Percentiles rank a stretch among this genome's conserved stretches.
Conservation (phyloP, 1,140 invertebrate species). For the Drosophila grimshawi region DNA sequence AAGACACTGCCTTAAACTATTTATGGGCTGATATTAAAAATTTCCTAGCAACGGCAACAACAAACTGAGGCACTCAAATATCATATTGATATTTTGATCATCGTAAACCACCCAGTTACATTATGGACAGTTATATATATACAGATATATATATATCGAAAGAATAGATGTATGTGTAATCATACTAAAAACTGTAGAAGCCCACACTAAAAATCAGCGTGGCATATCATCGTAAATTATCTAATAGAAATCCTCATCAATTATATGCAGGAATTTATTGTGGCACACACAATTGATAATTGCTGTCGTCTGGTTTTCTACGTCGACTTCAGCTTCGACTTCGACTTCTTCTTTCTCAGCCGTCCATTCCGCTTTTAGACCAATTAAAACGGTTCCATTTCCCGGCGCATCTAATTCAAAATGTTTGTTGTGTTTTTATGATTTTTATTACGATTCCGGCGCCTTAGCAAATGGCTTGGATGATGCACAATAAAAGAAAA, state of each 20-base stretch:
- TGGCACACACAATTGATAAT: slow-evolving; percentile 71
- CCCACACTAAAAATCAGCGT: slow-evolving; percentile 61
- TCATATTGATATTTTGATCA: slow-evolving; percentile 11
- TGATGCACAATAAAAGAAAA: slow-evolving; percentile 57
- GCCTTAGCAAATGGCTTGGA: slow-evolving; percentile 59
- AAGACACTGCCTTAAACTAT: slow-evolving; percentile 2
- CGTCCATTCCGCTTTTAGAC: slow-evolving; percentile 29
- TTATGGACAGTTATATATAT: slow-evolving; percentile 38
- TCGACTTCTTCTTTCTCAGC: slow-evolving; percentile 2
- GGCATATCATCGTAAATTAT: slow-evolving; percentile 66
- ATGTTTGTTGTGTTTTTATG: slow-evolving; percentile 54
- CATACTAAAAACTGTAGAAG: slow-evolving; percentile 14
- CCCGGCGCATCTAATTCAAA: slow-evolving; percentile 48
- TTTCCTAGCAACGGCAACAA: background rate
- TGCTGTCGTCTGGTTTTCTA: slow-evolving; percentile 70
- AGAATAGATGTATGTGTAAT: slow-evolving; percentile 20
- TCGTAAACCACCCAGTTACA: slow-evolving; percentile 41
- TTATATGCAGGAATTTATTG: slow-evolving; percentile 72
- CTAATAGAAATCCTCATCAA: slow-evolving; percentile 63
- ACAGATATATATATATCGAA: background rate
- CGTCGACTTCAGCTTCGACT: too few relatives aligned
- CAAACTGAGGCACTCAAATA: slow-evolving; percentile 4
- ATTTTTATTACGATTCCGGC: slow-evolving; percentile 80
- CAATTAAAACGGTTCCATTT: slow-evolving; percentile 75
- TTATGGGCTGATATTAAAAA: background rate